Conservation (phyloP, 2,797 vertebrate species). For the Peromyscus nudipes region DNA sequence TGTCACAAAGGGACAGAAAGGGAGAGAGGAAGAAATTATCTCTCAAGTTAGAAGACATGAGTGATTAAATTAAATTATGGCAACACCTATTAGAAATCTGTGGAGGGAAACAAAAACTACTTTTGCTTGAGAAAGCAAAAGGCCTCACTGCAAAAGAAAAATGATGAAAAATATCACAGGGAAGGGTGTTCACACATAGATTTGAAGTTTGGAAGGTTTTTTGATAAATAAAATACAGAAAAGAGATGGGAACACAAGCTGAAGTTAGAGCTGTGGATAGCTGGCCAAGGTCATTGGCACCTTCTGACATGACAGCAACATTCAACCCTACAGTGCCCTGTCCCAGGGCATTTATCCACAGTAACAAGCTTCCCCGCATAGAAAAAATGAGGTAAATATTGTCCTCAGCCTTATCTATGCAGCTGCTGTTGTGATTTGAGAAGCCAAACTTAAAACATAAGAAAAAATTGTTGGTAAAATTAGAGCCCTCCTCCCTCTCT, state of each 20-base stretch:
- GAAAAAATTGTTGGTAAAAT: not conserved
- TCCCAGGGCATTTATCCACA: not conserved
- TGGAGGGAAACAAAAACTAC: not conserved
- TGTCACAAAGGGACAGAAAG: not conserved
- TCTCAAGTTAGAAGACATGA: not conserved
- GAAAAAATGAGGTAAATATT: not conserved
- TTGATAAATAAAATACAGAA: not conserved
- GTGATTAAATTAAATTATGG: conserved; percentile 13
- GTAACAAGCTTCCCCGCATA: not conserved
- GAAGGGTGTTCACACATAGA: not conserved
- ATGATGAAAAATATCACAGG: not conserved
- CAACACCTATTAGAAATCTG: not conserved
- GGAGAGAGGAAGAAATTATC: not conserved
- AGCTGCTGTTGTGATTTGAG: not conserved
- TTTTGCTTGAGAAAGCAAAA: not conserved
- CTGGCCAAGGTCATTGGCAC: not conserved
- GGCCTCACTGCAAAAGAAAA: not conserved
- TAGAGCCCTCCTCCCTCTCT: not conserved
- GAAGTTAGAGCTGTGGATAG: not conserved
- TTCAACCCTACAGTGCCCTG: not conserved
- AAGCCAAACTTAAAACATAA: not conserved
- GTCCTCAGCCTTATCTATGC: not conserved
- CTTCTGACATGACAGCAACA: not conserved
- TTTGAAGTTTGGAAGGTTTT: not conserved
- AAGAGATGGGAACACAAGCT: not conserved